These are phyloP conservation scores for Mastigias papua DNA, from an alignment of 30 jellyfish, hydroid and myxozoan genomes.

Conservation along the genomic window DNA sequence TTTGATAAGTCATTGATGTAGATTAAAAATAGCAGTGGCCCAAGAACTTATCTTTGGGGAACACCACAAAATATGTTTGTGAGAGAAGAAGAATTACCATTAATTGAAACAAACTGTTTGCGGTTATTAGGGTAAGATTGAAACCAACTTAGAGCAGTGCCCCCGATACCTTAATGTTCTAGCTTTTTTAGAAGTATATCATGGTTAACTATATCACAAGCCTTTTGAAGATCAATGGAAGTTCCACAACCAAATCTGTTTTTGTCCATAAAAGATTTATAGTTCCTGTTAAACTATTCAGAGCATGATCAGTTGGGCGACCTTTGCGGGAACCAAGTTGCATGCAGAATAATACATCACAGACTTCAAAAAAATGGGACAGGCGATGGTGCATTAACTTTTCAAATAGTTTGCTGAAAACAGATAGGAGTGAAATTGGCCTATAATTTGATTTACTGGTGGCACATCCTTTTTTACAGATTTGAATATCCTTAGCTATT, in stretches of 20 bases:
- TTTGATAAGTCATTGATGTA: too few species aligned
- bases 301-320: constrained; percentile 64
- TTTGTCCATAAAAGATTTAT: constrained; percentile 52
- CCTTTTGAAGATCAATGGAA: neutral
- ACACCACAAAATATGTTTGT: constrained; percentile 44
- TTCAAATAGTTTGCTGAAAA: constrained; percentile 50
- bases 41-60: constrained; percentile 40
- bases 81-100: constrained; percentile 60
- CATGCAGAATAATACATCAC: constrained; percentile 39
- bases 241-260: constrained; percentile 57
- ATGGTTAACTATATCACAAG: neutral
- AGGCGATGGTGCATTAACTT: constrained; percentile 16
- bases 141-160: constrained; percentile 32
- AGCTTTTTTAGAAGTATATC: constrained; percentile 24
- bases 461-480: constrained; percentile 41
- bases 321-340: constrained; percentile 43
- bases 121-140: constrained; percentile 41
- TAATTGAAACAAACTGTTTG: constrained; percentile 58
- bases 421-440: constrained; percentile 49
- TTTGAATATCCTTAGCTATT: constrained; percentile 55
- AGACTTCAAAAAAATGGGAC: constrained; percentile 20
- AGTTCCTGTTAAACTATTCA: constrained; percentile 31
- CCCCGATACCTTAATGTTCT: constrained; percentile 14
- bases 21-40: constrained; percentile 8
- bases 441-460: constrained; percentile 47